Percentiles rank a stretch among this genome's conserved stretches.
phyloP scores from a whole-genome alignment of 2,113 vertebrate species.

The Myocastor coypus region DNA sequence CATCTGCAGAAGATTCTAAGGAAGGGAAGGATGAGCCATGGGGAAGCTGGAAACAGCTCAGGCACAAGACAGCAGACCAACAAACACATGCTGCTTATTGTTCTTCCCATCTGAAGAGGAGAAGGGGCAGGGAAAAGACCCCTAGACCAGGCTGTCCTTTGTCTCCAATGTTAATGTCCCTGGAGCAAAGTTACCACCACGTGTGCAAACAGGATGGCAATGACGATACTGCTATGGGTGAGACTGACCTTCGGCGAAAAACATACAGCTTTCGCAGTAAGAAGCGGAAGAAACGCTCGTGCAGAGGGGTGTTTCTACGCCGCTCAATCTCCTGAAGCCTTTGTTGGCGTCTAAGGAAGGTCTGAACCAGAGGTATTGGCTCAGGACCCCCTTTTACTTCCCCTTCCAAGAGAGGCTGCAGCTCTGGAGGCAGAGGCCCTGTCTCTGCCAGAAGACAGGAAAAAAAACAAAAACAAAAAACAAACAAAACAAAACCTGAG shows the following conservation, averaged over 20 bases:
- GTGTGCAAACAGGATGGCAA: background rate
- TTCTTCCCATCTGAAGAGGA: background rate
- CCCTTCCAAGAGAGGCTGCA: conserved; percentile 89
- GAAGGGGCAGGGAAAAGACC: background rate
- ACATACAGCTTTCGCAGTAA: conserved; percentile 90
- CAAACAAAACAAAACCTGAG: background rate
- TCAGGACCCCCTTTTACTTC: conserved; percentile 82
- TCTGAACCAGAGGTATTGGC: conserved; percentile 88
- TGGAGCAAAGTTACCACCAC: background rate
- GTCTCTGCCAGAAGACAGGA: conserved; percentile 86
- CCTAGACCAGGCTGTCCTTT: background rate
- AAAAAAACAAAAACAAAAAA: background rate
- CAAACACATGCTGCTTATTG: background rate
- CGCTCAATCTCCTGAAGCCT: conserved; percentile 90
- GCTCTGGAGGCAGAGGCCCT: conserved; percentile 92
- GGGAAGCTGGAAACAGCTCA: background rate
- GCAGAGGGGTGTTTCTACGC: conserved; percentile 85
- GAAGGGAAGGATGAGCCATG: background rate
- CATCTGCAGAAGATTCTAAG: background rate
- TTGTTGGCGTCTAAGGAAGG: conserved; percentile 92
- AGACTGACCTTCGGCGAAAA: conserved; percentile 92
- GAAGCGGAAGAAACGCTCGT: conserved; percentile 90
- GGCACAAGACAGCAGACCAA: background rate
- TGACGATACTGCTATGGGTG: background rate
- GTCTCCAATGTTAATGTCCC: background rate